Base-by-base conservation (phyloP, 2,888 invertebrate genomes). In the Aspidiotus destructor region DNA sequence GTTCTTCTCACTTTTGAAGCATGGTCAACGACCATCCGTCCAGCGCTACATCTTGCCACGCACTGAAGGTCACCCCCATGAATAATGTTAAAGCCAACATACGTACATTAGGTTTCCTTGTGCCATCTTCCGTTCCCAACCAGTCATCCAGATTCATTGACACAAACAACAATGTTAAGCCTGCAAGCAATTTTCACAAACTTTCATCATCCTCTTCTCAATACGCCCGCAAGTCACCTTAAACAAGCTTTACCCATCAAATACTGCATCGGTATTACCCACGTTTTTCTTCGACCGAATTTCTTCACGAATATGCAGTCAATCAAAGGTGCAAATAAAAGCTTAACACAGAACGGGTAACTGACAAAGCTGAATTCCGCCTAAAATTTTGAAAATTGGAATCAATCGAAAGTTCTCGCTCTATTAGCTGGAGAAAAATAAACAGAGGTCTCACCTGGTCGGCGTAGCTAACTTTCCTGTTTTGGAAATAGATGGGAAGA, bases 1-100 rank as follows among this genome's bases (percentile, higher is more conserved):
- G 28, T 28, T 28, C 5, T 28, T 28, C 28, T 53, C 62, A 92
- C 86, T 92, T 89, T 75, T 93, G 91, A 2, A 99, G 80, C 95
- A 99, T 99, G 0, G 98, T 98, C 13, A 99, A 81, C 0, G 99
- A 99, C 99, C 99, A 99, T 28, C 99, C 99, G 80, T 99, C 99
- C 0, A 99, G 98, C 15, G 96, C 98, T 75, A 99, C 97, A 78
- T 99, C 99, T 80, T 99, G 99, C 1, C 99, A 99, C 2, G 99
- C 98, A 8, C 98, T 98, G 74, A 99, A 81, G 75, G 98, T 96
- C 76, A 97, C 98, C 5, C 99, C 81, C 68, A 85, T 81, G 77
- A 98, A 90, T 79, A 99, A 99, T 70, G 92, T 81, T 13, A 84
- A 75, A 0, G 97, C 96, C 41, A 99, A 80, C 61, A 88, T 62